Conservation (phyloP, 2,888 invertebrate genomes). For the Agrotis segetum region DNA sequence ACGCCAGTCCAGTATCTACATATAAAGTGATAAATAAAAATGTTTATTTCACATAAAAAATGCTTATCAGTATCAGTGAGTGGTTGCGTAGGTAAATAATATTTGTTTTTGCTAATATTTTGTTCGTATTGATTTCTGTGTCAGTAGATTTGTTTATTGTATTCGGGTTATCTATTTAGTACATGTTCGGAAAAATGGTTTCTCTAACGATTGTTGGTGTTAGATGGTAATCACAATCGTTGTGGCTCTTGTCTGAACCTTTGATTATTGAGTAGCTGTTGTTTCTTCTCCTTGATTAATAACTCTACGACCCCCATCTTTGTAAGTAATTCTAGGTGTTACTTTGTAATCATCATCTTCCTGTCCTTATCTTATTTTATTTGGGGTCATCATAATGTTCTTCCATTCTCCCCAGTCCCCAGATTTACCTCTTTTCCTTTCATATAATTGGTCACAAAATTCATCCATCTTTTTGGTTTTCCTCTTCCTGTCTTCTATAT, state of each 20-base stretch:
- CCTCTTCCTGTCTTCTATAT: no score
- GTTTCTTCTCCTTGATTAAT: neutral
- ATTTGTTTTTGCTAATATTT: constrained; percentile 59
- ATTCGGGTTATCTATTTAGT: constrained; percentile 33
- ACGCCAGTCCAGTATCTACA: constrained; percentile 33
- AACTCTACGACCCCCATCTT: neutral
- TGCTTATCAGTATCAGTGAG: constrained; percentile 58
- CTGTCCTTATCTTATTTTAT: no score
- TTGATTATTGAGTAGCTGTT: neutral
- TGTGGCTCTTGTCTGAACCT: neutral
- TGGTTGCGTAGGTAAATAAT: constrained; percentile 60
- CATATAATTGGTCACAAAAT: no score
- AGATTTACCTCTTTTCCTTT: no score
- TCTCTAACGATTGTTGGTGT: neutral
- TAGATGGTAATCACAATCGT: constrained; percentile 21
- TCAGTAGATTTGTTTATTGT: constrained; percentile 58
- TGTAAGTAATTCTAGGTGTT: no score
- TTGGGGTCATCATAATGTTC: no score
- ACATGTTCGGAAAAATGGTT: constrained; percentile 9
- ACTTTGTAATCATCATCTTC: no score
- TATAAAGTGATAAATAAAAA: constrained; percentile 55
- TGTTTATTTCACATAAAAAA: constrained; percentile 61
- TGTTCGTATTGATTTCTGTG: constrained; percentile 53
- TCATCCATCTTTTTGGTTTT: no score
- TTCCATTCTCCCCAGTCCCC: no score